Evolutionary conservation across 2,113 vertebrate species (phyloP).

Genomic region (Sphyrna mokarran): DNA sequence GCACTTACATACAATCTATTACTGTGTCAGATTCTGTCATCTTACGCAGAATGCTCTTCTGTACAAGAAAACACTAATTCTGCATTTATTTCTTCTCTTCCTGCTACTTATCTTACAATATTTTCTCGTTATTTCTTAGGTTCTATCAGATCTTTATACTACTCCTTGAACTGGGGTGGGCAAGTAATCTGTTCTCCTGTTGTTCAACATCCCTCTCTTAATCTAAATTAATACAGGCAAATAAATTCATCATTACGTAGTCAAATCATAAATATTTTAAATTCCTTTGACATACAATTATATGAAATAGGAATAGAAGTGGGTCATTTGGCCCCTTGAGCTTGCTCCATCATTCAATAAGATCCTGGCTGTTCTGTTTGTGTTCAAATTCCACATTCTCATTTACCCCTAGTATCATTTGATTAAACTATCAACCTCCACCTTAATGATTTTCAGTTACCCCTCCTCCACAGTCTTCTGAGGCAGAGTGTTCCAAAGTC

Average conservation of each 20-base stretch:
- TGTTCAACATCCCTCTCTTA: neutral
- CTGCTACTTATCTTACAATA: neutral
- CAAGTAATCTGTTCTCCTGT: neutral
- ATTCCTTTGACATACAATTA: too few relatives aligned
- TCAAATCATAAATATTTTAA: too few relatives aligned
- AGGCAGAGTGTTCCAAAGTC: too few relatives aligned
- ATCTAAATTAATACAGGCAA: neutral
- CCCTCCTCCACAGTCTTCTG: too few relatives aligned
- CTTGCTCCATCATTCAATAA: too few relatives aligned
- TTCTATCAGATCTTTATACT: neutral
- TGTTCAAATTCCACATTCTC: too few relatives aligned
- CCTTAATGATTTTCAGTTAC: too few relatives aligned
- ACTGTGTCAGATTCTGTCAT: neutral
- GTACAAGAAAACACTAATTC: neutral
- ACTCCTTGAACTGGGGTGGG: neutral
- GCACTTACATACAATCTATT: neutral
- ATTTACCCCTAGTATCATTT: too few relatives aligned
- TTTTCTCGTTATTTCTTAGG: neutral
- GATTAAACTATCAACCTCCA: too few relatives aligned
- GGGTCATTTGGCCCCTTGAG: too few relatives aligned
- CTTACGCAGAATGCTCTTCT: neutral
- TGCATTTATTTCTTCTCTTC: neutral
- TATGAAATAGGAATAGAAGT: too few relatives aligned
- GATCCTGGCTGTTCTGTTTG: too few relatives aligned
- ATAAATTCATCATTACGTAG: neutral